A percentile compares a stretch with the other conserved stretches of the same genome.
Conservation (phyloP, 2,797 vertebrate species). For the Oryzias sinensis region DNA sequence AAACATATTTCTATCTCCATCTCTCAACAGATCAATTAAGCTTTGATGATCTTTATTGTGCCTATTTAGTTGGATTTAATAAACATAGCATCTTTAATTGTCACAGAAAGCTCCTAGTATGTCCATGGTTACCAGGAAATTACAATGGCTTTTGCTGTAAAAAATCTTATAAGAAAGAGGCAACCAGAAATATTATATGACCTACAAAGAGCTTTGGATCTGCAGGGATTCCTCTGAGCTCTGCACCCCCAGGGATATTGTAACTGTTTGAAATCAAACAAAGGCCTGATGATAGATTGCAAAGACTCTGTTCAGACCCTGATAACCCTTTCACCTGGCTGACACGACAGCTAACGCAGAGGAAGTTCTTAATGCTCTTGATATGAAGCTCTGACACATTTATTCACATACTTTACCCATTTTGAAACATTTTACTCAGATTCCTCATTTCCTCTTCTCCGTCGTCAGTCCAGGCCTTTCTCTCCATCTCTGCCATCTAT, state of each 20-base stretch:
- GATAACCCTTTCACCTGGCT: constrained; percentile 44
- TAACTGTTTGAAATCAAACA: constrained; percentile 36
- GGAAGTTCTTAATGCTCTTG: constrained; percentile 2
- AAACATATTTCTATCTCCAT: no score
- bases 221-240: constrained; percentile 11
- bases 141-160: constrained; percentile 8
- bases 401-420: background rate
- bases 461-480: constrained; percentile 4
- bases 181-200: constrained; percentile 3
- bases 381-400: background rate
- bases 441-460: background rate
- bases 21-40: no score
- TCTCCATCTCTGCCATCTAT: constrained; percentile 27
- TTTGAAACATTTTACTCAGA: constrained; percentile 7
- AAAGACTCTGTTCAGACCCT: constrained; percentile 2
- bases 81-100: no score
- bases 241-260: constrained; percentile 35
- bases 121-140: background rate
- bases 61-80: no score
- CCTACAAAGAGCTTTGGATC: constrained; percentile 12
- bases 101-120: no score
- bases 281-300: constrained; percentile 29
- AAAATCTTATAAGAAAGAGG: constrained; percentile 14
- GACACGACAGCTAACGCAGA: constrained; percentile 15
- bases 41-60: no score